These are phyloP conservation scores for Heliothis virescens DNA, from an alignment of 1,140 invertebrate species.

Conservation along the genomic window DNA sequence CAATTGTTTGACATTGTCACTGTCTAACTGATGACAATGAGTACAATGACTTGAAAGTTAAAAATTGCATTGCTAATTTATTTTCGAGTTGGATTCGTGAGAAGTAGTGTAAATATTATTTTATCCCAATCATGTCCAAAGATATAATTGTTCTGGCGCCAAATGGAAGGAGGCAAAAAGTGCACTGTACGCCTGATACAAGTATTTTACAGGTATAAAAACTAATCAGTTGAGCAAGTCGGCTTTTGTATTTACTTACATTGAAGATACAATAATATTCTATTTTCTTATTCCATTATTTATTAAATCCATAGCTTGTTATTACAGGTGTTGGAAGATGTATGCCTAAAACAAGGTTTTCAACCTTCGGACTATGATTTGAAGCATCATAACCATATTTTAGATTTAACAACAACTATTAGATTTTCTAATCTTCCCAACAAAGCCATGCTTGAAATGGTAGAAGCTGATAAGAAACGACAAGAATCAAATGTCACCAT, in stretches of 20 bases:
- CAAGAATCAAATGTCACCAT: conserved; percentile 88
- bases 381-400: conserved; percentile 91
- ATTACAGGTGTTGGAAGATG: conserved; percentile 92
- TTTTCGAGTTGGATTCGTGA: neutral
- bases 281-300: no score
- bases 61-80: neutral
- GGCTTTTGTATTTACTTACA: neutral
- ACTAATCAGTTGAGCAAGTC: neutral
- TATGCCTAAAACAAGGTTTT: conserved; percentile 91
- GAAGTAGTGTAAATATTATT: neutral
- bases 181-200: conserved; percentile 90
- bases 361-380: conserved; percentile 91
- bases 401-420: conserved; percentile 90
- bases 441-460: conserved; percentile 93
- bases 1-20: neutral
- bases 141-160: conserved; percentile 88
- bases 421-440: conserved; percentile 93
- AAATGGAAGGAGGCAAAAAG: conserved; percentile 89
- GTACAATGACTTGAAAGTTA: conserved; percentile 10
- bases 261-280: no score
- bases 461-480: conserved; percentile 87
- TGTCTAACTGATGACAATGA: neutral
- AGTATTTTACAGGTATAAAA: conserved; percentile 89
- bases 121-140: conserved; percentile 70
- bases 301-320: neutral